Conservation (phyloP, 2,797 vertebrate species). For the Phataginus tricuspis region DNA sequence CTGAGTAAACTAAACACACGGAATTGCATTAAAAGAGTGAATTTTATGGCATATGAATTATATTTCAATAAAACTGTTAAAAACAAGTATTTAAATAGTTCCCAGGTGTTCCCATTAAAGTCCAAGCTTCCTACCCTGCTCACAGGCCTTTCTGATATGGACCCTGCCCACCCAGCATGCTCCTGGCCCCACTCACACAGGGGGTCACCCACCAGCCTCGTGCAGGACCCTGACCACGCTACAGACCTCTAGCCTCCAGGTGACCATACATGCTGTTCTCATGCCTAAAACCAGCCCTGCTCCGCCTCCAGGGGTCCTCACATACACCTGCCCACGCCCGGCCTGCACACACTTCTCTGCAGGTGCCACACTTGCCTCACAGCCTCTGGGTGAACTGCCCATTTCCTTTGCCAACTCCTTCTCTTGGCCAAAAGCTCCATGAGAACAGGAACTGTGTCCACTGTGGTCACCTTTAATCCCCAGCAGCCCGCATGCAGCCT, state of each 20-base stretch:
- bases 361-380: rapidly evolving
- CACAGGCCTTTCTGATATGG: rapidly evolving
- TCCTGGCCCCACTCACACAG: no score
- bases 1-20: neutral
- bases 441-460: neutral
- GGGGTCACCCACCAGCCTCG: rapidly evolving
- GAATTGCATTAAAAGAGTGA: neutral
- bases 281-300: no score
- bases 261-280: rapidly evolving
- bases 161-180: neutral
- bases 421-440: neutral
- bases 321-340: rapidly evolving
- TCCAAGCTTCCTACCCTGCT: neutral
- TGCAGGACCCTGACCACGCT: rapidly evolving
- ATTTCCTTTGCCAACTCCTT: neutral
- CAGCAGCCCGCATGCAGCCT: neutral
- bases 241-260: neutral
- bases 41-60: neutral
- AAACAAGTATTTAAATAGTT: neutral
- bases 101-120: neutral
- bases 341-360: rapidly evolving
- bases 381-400: rapidly evolving
- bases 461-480: no score
- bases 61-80: neutral
- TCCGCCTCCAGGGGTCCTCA: rapidly evolving